Conservation (phyloP, 2,113 vertebrate genomes). For the Eretmochelys imbricata region DNA sequence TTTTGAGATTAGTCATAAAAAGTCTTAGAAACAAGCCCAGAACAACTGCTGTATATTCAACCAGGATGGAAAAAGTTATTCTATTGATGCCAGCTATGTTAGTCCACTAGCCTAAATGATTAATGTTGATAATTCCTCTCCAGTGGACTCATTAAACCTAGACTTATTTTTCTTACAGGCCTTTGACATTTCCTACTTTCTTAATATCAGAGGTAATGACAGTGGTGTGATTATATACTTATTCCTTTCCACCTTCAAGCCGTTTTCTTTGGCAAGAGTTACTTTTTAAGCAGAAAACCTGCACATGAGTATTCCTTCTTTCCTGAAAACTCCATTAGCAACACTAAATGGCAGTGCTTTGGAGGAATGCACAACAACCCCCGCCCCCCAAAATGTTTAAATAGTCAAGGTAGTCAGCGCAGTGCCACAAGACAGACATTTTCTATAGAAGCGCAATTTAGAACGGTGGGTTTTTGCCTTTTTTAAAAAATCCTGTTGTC, state of each 20-base stretch:
- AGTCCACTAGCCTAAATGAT: slow-evolving; percentile 75
- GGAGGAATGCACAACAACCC: slow-evolving; percentile 46
- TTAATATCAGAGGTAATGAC: slow-evolving; percentile 82
- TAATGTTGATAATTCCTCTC: slow-evolving; percentile 82
- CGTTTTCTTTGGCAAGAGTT: slow-evolving; percentile 77
- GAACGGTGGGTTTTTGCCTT: slow-evolving; percentile 24
- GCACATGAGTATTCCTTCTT: slow-evolving; percentile 75
- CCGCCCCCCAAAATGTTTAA: slow-evolving; percentile 47
- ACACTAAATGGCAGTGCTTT: slow-evolving; percentile 65
- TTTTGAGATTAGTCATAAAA: slow-evolving; percentile 52
- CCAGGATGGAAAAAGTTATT: slow-evolving; percentile 73
- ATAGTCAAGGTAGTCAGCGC: slow-evolving; percentile 59
- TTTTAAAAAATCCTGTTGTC: slow-evolving; percentile 78
- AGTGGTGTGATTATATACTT: slow-evolving; percentile 81
- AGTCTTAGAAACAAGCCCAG: slow-evolving; percentile 32
- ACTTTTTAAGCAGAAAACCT: slow-evolving; percentile 71
- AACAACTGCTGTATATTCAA: slow-evolving; percentile 54
- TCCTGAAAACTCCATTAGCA: slow-evolving; percentile 77
- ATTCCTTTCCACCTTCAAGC: slow-evolving; percentile 79
- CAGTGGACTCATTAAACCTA: slow-evolving; percentile 78
- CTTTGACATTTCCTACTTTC: slow-evolving; percentile 81
- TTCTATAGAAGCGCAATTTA: slow-evolving; percentile 71
- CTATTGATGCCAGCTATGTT: slow-evolving; percentile 72
- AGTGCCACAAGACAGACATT: slow-evolving; percentile 59
- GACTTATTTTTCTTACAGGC: slow-evolving; percentile 80